These are phyloP conservation scores for Eubasilissa regina DNA, from an alignment of 1,140 invertebrate species.

Conservation along the genomic window DNA sequence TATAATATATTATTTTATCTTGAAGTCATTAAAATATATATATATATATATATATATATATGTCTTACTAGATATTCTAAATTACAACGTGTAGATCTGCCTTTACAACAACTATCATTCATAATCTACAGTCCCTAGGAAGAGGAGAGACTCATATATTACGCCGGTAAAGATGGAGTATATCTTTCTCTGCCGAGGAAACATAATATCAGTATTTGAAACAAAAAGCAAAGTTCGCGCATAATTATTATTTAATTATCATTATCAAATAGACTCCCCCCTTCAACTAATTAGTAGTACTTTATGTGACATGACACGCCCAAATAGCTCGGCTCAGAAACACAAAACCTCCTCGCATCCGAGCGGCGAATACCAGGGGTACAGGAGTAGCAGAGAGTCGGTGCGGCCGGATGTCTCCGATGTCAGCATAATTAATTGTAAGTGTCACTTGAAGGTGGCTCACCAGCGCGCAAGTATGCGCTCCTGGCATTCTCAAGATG, in stretches of 20 bases:
- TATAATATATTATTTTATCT: too few relatives aligned
- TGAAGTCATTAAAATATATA: too few relatives aligned
- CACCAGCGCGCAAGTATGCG: constrained; percentile 13
- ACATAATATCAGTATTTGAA: background rate
- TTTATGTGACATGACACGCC: constrained; percentile 21
- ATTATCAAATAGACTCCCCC: background rate
- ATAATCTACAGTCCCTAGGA: too few relatives aligned
- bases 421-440: constrained; percentile 42
- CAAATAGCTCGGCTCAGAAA: background rate
- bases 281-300: constrained; percentile 23
- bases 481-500: constrained; percentile 21
- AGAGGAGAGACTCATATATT: too few relatives aligned
- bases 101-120: too few relatives aligned
- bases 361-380: background rate
- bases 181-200: background rate
- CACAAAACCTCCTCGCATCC: constrained; percentile 22
- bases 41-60: too few relatives aligned
- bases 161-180: background rate
- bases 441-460: constrained; percentile 20
- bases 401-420: constrained; percentile 18
- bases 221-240: too few relatives aligned
- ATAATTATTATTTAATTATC: background rate
- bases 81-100: too few relatives aligned
- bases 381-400: background rate
- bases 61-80: too few relatives aligned